Evolutionary conservation across 2,888 invertebrate genomes (phyloP), one percentile per base, ranked within the genome.

Genomic region (Argyresthia goedartella): DNA sequence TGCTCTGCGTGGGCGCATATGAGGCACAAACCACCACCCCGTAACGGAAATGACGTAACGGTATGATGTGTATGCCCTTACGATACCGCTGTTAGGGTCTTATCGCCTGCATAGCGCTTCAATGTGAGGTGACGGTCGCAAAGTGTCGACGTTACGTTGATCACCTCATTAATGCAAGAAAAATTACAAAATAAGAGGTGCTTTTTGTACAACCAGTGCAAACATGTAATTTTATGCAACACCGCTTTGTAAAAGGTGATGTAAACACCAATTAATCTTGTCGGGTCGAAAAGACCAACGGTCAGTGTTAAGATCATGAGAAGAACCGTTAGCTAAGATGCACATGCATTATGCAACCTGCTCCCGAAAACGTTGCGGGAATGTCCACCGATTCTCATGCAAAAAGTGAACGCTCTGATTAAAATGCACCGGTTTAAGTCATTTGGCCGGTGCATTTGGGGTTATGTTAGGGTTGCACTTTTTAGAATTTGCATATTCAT

Each of bases 321-420:
- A 65, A 59, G 58, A 59, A 59, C 73, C 76, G 76, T 78, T 78
- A 75, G 58, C 62, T 62, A 58, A 64, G 64, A 67, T 73, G 74
- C 80, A 81, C 71, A 73, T 76, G 76, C 68, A 64, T 59, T 55
- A 10, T 43, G 42, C 71, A 67, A 80, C 80, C 77, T 79, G 72
- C 64, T 65, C 61, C 44, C 50, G 52, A 14, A 44, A 14, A 15
- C 44, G 56, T 56, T 65, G 68, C 77, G 79, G 65, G 76, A 79
- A 80, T 62, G 69, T 65, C 59, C 63, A 62, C 57, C 56, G 65
- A 67, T 78, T 77, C 71, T 77, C 50, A 75, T 75, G 72, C 70
- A 71, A 70, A 76, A 73, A 42, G 41, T 41, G 8, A 13, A 25
- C 4, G 8, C 11, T 49, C 71, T 80, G 77, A 82, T 74, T 73